Percentiles rank a stretch among this genome's conserved stretches.
These are phyloP conservation scores for Thaumatotibia leucotreta DNA, from an alignment of 1,140 invertebrate genomes.

Conservation along the genomic window DNA sequence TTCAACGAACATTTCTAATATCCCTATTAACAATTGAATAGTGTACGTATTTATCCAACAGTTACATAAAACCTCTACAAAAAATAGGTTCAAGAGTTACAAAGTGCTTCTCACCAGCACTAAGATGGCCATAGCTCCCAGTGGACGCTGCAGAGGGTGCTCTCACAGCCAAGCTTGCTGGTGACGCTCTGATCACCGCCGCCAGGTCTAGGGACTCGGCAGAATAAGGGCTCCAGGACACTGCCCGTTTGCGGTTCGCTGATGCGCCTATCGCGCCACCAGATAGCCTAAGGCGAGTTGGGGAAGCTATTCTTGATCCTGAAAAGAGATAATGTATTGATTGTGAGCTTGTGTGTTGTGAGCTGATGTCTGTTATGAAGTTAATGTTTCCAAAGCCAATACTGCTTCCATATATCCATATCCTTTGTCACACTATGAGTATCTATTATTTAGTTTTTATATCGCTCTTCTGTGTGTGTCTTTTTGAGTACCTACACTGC, in stretches of 20 bases:
- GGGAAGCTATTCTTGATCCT: slow-evolving; percentile 84
- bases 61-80: too few species aligned
- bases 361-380: too few species aligned
- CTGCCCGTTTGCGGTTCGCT: slow-evolving; percentile 90
- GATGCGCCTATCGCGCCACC: slow-evolving; percentile 78
- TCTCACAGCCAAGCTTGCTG: slow-evolving; percentile 94
- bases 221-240: slow-evolving; percentile 96
- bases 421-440: too few species aligned
- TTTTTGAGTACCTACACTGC: too few species aligned
- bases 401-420: too few species aligned
- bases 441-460: too few species aligned
- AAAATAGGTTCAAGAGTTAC: too few species aligned
- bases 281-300: slow-evolving; percentile 76
- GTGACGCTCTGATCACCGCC: slow-evolving; percentile 96
- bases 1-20: too few species aligned
- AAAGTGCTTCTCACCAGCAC: slow-evolving; percentile 82
- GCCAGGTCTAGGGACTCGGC: slow-evolving; percentile 96
- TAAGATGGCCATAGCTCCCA: slow-evolving; percentile 95
- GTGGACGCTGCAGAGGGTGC: slow-evolving; percentile 91
- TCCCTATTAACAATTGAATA: too few species aligned
- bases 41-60: too few species aligned
- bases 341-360: background rate
- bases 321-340: slow-evolving; percentile 35
- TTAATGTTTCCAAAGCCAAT: too few species aligned
- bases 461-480: too few species aligned